Evolutionary conservation across 2,113 vertebrate species (phyloP), one percentile per base, ranked within the genome.

Genomic region (Amblyornis subalaris): DNA sequence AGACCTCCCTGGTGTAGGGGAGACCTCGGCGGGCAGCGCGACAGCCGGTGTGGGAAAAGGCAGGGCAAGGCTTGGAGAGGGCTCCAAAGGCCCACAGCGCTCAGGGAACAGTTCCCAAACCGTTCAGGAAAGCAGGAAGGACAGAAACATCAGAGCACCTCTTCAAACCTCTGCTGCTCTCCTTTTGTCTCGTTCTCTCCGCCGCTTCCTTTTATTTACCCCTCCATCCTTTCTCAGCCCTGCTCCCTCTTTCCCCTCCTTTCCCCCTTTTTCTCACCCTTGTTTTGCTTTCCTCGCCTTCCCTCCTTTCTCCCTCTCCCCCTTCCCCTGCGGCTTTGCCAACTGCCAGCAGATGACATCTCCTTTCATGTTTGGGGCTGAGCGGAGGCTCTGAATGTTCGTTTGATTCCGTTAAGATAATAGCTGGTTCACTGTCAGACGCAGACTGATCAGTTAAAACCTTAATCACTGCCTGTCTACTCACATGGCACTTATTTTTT

Each of bases 391-490:
- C 99, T 99, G 99, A 99, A 99, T 98, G 98, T 98, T 98, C 98
- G 99, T 99, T 99, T 99, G 99, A 99, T 99, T 99, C 99, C 98
- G 98, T 99, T 99, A 99, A 99, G 99, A 99, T 99, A 99, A 99
- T 99, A 99, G 99, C 99, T 99, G 98, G 99, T 99, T 99, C 98
- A 98, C 99, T 99, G 99, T 99, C 99, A 99, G 99, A 98, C 96
- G 98, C 98, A 97, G 99, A 99, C 99, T 99, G 99, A 99, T 99
- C 99, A 99, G 98, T 99, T 99, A 99, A 99, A 99, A 99, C 99
- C 99, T 99, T 99, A 99, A 99, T 99, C 99, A 99, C 99, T 98
- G 99, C 99, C 99, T 99, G 99, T 99, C 99, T 98, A 99, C 99
- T 99, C 97, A 97, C 98, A 98, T 99, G 98, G 99, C 99, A 99